These are phyloP conservation scores for Micromussa lordhowensis DNA, from an alignment of 92 coral and sea anemone genomes.

Conservation along the genomic window DNA sequence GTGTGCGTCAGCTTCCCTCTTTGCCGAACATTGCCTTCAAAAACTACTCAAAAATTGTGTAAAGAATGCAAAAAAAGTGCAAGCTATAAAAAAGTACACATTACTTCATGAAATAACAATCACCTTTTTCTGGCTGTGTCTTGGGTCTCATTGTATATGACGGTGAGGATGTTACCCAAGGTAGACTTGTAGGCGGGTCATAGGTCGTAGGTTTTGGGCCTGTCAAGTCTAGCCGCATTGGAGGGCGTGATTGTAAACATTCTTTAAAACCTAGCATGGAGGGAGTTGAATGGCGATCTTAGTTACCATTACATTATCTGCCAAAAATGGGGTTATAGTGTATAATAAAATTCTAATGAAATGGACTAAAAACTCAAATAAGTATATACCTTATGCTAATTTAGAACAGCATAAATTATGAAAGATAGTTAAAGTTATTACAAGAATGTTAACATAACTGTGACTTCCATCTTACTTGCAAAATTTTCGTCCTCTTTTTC, in stretches of 20 bases:
- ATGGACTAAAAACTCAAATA: background rate
- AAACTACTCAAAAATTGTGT: background rate
- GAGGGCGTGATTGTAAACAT: constrained; percentile 79
- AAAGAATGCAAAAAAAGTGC: background rate
- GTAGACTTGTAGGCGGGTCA: constrained; percentile 81
- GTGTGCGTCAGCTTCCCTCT: too few relatives aligned
- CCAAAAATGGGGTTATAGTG: too few relatives aligned
- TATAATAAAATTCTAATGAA: background rate
- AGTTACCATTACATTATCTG: too few relatives aligned
- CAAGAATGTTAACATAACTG: background rate
- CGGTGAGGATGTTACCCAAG: constrained; percentile 90
- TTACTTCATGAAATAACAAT: background rate
- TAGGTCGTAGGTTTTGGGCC: constrained; percentile 94
- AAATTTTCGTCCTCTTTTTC: constrained; percentile 43
- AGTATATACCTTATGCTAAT: background rate
- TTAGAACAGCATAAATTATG: background rate
- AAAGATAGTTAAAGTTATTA: background rate
- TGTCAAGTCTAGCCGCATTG: constrained; percentile 73
- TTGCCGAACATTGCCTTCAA: too few relatives aligned
- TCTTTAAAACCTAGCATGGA: constrained; percentile 57
- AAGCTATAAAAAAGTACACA: background rate
- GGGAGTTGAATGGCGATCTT: background rate
- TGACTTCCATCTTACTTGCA: constrained; percentile 39
- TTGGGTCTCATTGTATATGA: constrained; percentile 96
- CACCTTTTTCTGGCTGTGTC: constrained; percentile 97